Evolutionary conservation across 2,888 invertebrate species (phyloP), one percentile per base, ranked within the genome.

Genomic region (Calameuta filiformis): DNA sequence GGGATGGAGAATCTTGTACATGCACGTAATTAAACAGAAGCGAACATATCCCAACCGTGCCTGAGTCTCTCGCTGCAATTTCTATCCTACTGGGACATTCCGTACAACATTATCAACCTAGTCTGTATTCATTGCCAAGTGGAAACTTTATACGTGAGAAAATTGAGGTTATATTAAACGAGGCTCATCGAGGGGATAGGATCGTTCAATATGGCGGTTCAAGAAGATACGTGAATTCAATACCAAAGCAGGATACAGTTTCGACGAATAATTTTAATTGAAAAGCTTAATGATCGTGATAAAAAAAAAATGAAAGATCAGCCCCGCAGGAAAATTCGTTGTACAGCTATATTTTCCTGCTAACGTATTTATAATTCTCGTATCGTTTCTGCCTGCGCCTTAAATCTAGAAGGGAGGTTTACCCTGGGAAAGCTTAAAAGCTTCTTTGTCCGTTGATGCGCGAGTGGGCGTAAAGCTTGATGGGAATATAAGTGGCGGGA

Each of bases 401-500:
- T 35, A 74, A 74, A 37, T 33, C 37, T 74, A 33, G 69, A 30
- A 15, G 31, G 69, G 69, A 31, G 30, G 30, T 12, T 33, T 4
- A 4, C 71, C 23, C 68, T 12, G 12, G 35, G 23, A 77, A 74
- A 74, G 77, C 74, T 75, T 77, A 35, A 77, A 74, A 77, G 77
- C 77, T 77, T n/a, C 77, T 77, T 77, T 68, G 77, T 40, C 68
- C 56, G 68, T 35, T 56, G 40, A 40, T 34, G 73, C 40, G 40
- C 56, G 56, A 23, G 35, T 30, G 68, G 33, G 77, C 30, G 73
- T 68, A 77, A 73, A 77, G 77, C 73, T 77, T 74, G 68, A 77
- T 77, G 74, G 69, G 73, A 73, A 77, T 74, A 77, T 77, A 74
- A 77, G 68, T 74, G 74, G 68, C 69, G 35, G 77, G 15, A 68